A percentile compares a stretch with the other conserved stretches of the same genome.
phyloP scores from a whole-genome alignment of 2,113 vertebrate genomes.

The Thermophis baileyi region DNA sequence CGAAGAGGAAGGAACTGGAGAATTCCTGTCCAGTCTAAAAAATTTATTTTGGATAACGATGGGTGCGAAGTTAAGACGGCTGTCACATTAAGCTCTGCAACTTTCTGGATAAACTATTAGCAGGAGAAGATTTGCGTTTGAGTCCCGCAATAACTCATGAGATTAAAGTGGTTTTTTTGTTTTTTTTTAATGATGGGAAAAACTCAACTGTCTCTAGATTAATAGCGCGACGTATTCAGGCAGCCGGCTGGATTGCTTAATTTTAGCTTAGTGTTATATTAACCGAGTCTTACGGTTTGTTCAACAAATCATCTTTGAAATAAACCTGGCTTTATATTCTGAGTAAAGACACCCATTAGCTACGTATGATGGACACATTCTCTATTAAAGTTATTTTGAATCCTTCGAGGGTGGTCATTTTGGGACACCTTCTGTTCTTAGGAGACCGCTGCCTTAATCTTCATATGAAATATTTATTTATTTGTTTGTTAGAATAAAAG shows the following conservation, averaged over 20 bases:
- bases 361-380: background rate
- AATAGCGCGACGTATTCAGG: background rate
- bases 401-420: background rate
- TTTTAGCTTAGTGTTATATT: background rate
- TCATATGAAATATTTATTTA: too few species aligned
- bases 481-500: too few species aligned
- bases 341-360: background rate
- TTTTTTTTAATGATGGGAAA: background rate
- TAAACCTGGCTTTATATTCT: background rate
- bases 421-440: background rate
- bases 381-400: background rate
- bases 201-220: background rate
- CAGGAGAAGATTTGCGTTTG: background rate
- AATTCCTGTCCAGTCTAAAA: constrained; percentile 42
- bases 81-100: constrained; percentile 49
- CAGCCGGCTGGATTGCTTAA: too few species aligned
- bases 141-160: constrained; percentile 43
- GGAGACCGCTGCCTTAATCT: background rate
- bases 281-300: background rate
- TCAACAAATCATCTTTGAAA: background rate
- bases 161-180: background rate
- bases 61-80: background rate
- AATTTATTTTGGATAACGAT: constrained; percentile 44
- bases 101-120: constrained; percentile 52
- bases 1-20: constrained; percentile 52